Percentiles rank a stretch among this genome's conserved stretches.
Conservation (phyloP, 2,797 vertebrate genomes). For the Megalops cyprinoides region DNA sequence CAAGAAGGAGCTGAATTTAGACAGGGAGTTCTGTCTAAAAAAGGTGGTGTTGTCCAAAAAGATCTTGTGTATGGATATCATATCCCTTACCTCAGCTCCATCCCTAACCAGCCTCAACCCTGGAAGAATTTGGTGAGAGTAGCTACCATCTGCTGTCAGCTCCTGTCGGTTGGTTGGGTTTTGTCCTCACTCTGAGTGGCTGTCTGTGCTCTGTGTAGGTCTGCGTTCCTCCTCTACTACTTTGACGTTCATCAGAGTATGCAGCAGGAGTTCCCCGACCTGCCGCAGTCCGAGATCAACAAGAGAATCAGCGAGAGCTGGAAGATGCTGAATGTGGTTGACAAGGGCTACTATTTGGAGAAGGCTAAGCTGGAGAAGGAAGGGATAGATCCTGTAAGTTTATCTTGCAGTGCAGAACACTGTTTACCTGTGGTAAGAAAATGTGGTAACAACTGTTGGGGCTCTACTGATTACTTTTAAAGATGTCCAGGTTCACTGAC, state of each 20-base stretch:
- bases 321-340: constrained; percentile 91
- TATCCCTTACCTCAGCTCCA: too few relatives aligned
- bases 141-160: background rate
- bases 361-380: constrained; percentile 92
- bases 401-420: background rate
- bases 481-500: too few relatives aligned
- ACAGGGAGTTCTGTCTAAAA: background rate
- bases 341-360: constrained; percentile 94
- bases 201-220: constrained; percentile 69
- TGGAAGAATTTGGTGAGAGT: background rate
- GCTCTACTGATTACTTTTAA: too few relatives aligned
- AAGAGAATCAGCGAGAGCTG: constrained; percentile 98
- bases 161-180: background rate
- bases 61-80: too few relatives aligned
- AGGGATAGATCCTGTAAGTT: constrained; percentile 84
- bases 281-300: constrained; percentile 98
- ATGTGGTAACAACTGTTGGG: too few relatives aligned
- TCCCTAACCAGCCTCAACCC: background rate
- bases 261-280: constrained; percentile 88
- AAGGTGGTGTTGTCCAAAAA: background rate
- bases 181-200: background rate
- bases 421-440: too few relatives aligned
- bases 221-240: constrained; percentile 96
- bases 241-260: constrained; percentile 95
- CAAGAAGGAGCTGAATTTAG: too few relatives aligned